Evolutionary conservation across 2,797 vertebrate genomes (phyloP).

Genomic region (Scleropages formosus): DNA sequence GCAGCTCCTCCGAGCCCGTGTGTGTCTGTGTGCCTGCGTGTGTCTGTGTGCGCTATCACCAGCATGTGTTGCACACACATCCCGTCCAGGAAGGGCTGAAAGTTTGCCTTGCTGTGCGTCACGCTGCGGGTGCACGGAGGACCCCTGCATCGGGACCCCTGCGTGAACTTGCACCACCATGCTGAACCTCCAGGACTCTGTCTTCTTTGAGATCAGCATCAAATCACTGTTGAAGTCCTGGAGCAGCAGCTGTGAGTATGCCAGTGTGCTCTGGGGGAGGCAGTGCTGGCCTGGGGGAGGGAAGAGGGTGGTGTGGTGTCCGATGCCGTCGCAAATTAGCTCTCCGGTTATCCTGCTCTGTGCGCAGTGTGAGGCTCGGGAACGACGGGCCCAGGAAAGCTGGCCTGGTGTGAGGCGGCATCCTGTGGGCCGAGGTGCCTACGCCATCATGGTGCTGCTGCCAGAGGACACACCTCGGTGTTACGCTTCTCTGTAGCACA

Average conservation of each 20-base stretch:
- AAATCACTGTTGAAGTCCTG: constrained; percentile 97
- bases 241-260: constrained; percentile 91
- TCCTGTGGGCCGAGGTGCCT: too few relatives aligned
- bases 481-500: not conserved
- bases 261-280: constrained; percentile 24
- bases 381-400: not conserved
- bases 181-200: constrained; percentile 95
- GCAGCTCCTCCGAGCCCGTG: not conserved
- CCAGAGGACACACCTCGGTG: not conserved
- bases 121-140: constrained; percentile 1
- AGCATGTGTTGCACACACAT: not conserved
- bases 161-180: constrained; percentile 62
- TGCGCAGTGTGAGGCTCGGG: not conserved
- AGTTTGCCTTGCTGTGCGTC: constrained; percentile 5
- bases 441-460: not conserved
- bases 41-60: not conserved
- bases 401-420: too few relatives aligned
- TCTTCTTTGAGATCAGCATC: constrained; percentile 97
- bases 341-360: too few relatives aligned
- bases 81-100: not conserved
- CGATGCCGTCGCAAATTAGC: too few relatives aligned
- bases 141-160: not conserved
- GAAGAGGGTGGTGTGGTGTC: not conserved
- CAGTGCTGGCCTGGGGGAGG: not conserved
- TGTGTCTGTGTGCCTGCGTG: not conserved